Evolutionary conservation across 53 echinoderm and acorn worm genomes (phyloP), one percentile per base, ranked within the genome.

Genomic region (Holothuria scabra): DNA sequence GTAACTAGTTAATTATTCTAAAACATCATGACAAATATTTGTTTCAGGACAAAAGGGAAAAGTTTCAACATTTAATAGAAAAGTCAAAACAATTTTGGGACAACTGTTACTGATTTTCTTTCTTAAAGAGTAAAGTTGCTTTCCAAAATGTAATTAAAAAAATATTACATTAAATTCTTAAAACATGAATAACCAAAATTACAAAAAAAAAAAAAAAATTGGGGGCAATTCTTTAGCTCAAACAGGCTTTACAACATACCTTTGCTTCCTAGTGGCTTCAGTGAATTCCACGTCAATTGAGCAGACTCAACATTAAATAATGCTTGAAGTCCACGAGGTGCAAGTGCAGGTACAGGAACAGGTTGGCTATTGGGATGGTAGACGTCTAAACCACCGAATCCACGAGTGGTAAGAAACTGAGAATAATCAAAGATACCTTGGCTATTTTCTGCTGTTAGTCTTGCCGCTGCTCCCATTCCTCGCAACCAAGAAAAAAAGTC

Each of bases 281-380:
- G 70, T 7, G 90, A 86, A 21, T 81, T 57, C 99, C 94, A 99
- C 0, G 89, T 84, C 41, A 99, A 83, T 13, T 89, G 84, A 1
- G 94, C 94, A 18, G 90, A 72, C 0, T 56, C 68, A 13, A 94
- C 80, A 1, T 83, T 86, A 76, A 99, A 99, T 63, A 99, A 64
- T 20, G 83, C 99, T 82, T 91, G 94, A 8, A 95, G 90, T 56
- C 62, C 63, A 28, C 60, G 81, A 0, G 92, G 92, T 22, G 94
- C 91, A 59, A 59, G 65, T 0, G 70, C 32, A 26, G 99, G 99
- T n/a, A 90, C 67, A 11, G 99, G 99, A 31, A 91, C 66, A 4
- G 99, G 99, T 82, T 99, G 99, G 20, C 67, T 55, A 12, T 24
- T 46, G 1, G 99, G 93, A 52, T 92, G 89, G 49, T 83, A 91